A percentile compares a stretch with the other conserved stretches of the same genome.
phyloP scores from a whole-genome alignment of 2,113 vertebrate genomes.

The Callopanchax toddi region DNA sequence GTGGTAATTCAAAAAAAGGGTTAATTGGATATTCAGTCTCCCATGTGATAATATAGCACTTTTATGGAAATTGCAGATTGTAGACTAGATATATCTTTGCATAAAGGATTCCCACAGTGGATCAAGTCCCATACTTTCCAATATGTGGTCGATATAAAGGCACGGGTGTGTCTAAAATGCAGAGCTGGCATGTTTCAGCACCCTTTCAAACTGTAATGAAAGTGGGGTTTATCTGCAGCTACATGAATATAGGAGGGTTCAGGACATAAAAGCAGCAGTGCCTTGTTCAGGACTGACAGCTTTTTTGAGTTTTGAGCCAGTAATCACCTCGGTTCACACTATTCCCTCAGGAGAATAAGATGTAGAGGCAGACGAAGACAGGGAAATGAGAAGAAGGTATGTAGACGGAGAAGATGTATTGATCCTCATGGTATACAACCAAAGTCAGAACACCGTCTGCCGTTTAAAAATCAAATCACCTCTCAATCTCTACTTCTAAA shows the following conservation, averaged over 20 bases:
- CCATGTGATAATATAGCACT: not conserved
- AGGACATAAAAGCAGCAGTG: not conserved
- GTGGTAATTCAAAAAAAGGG: too few relatives aligned
- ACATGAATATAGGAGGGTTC: constrained; percentile 22
- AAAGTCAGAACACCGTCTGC: not conserved
- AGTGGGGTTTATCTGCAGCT: constrained; percentile 1
- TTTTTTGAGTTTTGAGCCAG: constrained; percentile 20
- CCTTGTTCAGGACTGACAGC: constrained; percentile 37
- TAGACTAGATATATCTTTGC: not conserved
- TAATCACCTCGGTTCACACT: constrained; percentile 29
- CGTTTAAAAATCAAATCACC: constrained; percentile 2
- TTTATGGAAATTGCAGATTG: too few relatives aligned
- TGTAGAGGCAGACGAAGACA: not conserved
- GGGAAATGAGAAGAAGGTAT: not conserved
- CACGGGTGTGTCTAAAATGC: constrained; percentile 7
- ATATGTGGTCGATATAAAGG: not conserved
- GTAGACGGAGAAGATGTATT: not conserved
- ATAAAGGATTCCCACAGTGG: constrained; percentile 2
- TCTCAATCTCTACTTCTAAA: not conserved
- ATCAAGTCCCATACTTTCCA: constrained; percentile 3
- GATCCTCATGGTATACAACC: not conserved
- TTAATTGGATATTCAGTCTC: not conserved
- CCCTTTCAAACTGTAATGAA: constrained; percentile 22
- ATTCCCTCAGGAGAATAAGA: constrained; percentile 17
- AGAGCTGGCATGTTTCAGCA: constrained; percentile 7